Base-by-base conservation (phyloP, 2,113 vertebrate genomes). In the Aramus guarauna region DNA sequence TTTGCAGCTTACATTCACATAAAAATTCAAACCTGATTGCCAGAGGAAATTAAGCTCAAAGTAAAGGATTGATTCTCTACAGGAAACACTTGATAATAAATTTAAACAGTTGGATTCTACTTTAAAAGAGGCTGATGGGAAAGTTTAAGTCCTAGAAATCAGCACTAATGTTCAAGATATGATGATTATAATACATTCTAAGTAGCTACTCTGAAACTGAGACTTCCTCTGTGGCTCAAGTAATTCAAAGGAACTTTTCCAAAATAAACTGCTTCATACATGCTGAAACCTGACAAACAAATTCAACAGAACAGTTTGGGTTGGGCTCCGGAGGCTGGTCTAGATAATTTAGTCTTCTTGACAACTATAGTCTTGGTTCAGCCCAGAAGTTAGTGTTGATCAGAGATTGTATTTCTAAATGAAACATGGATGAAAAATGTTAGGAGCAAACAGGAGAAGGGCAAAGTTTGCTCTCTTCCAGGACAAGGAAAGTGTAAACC, bases 31-130 rank as follows among this genome's bases (percentile, higher is more conserved):
- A 94, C 88, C 43, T 95, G 81, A 83, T 69, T 89, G 85, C 81
- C 55, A 89, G 63, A 94, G 95, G 67, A 96, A 88, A 90, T 96
- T 84, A 79, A 81, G 36, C 75, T 80, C n/a, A 29, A 63, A 64
- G 45, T 73, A 90, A 90, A 92, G 72, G 50, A 52, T 74, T 79
- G 79, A 77, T 77, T 92, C 85, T 69, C 91, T 68, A n/a, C 64
- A 95, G 87, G 86, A 96, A 94, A 91, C 64, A 75, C 89, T 94
- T 93, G 83, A 62, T 87, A 94, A 78, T 58, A 92, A 75, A 86
- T 90, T 64, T 85, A 78, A 95, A 81, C 82, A 66, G 64, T 60
- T 95, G 67, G 47, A 64, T 76, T 94, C 71, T 95, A 16, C 68
- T 94, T 60, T 92, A 60, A 47, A 89, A 88, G 82, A 68, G 34